Conservation (phyloP, 2,888 invertebrate genomes). For the Ernsta delagoae region DNA sequence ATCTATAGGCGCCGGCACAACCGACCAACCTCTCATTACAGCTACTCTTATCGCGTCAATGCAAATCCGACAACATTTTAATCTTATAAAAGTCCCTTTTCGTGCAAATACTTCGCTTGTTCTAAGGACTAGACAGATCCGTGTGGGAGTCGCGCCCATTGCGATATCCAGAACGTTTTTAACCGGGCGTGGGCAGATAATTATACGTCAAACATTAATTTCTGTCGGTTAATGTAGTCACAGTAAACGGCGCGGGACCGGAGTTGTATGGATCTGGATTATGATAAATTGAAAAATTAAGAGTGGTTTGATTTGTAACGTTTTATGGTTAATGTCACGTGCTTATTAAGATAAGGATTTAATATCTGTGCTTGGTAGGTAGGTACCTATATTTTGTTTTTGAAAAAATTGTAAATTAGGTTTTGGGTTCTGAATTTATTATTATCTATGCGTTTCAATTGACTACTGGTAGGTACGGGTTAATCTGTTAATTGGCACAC, state of each 20-base stretch:
- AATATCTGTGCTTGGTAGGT: background rate
- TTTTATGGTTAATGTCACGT: slow-evolving; percentile 20
- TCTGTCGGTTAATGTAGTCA: slow-evolving; percentile 61
- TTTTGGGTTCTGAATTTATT: too few relatives aligned
- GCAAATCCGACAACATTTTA: slow-evolving; percentile 66
- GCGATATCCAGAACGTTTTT: slow-evolving; percentile 75
- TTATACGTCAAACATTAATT: slow-evolving; percentile 72
- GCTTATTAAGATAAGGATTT: background rate
- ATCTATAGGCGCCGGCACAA: slow-evolving; percentile 66
- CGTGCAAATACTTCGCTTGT: slow-evolving; percentile 67
- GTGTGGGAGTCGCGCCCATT: slow-evolving; percentile 57
- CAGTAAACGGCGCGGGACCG: slow-evolving; percentile 24
- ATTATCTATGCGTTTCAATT: too few relatives aligned
- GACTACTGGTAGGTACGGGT: too few relatives aligned
- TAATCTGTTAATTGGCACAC: too few relatives aligned
- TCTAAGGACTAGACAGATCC: slow-evolving; percentile 47
- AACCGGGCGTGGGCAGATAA: slow-evolving; percentile 72
- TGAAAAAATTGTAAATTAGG: too few relatives aligned
- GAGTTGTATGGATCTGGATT: slow-evolving; percentile 6
- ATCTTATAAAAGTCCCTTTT: slow-evolving; percentile 53
- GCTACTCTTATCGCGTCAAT: slow-evolving; percentile 65
- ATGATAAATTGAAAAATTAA: slow-evolving; percentile 36
- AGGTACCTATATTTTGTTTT: background rate
- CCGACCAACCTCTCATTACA: slow-evolving; percentile 59
- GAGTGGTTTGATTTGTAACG: slow-evolving; percentile 32